phyloP scores from a whole-genome alignment of 2,797 vertebrate species.

The Pterois miles region DNA sequence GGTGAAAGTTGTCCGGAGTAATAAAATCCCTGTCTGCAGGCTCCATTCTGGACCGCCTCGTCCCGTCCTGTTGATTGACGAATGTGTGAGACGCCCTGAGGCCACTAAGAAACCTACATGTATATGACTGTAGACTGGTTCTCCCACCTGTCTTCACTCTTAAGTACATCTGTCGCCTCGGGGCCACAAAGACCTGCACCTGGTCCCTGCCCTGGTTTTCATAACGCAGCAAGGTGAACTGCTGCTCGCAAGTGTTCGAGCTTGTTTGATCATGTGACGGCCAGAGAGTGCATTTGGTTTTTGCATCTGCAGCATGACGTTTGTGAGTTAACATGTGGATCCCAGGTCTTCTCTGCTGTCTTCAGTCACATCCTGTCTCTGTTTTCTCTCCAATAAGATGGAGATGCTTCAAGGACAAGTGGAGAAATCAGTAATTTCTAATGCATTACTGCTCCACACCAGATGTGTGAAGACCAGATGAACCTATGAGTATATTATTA shows the following conservation, averaged over 20 bases:
- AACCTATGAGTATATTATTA: not conserved
- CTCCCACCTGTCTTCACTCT: conserved; percentile 35
- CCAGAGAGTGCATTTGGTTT: not conserved
- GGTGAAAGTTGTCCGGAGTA: not conserved
- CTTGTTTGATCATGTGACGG: not conserved
- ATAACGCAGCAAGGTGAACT: not conserved
- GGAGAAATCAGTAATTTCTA: not conserved
- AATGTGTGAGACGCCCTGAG: conserved; percentile 12
- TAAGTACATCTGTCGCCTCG: conserved; percentile 57
- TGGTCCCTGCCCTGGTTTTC: conserved; percentile 39
- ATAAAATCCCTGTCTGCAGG: conserved; percentile 17
- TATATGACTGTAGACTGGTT: not conserved
- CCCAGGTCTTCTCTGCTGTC: not conserved
- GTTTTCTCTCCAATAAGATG: not conserved
- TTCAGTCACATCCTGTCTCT: not conserved
- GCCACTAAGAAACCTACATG: not conserved
- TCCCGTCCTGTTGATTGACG: conserved; percentile 43
- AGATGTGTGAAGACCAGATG: not conserved
- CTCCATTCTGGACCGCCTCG: not conserved
- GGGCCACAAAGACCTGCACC: conserved; percentile 46
- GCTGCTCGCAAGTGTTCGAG: conserved; percentile 20
- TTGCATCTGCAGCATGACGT: not conserved
- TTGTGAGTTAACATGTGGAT: not conserved
- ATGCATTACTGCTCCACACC: not conserved
- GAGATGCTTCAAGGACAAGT: not conserved